phyloP scores from a whole-genome alignment of 2,888 invertebrate species.

The Agrochola litura region DNA sequence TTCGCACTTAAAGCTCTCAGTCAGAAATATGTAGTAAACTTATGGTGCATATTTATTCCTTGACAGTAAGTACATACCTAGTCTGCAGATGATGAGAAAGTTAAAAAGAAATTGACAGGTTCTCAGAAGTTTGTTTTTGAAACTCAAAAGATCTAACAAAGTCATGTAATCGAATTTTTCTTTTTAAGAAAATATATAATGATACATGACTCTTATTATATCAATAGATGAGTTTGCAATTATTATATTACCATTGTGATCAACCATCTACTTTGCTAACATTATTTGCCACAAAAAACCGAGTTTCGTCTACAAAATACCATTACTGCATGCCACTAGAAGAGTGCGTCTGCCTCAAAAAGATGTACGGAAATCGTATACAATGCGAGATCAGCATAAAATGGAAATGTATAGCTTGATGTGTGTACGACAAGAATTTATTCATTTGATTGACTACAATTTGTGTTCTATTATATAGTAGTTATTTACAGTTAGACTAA shows the following conservation, averaged over 20 bases:
- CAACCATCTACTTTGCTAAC: not conserved
- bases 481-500: too few relatives aligned
- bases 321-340: not conserved
- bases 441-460: too few relatives aligned
- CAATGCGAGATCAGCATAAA: too few relatives aligned
- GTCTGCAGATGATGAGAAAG: not conserved
- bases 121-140: not conserved
- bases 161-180: not conserved
- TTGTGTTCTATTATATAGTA: too few relatives aligned
- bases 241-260: slow-evolving; percentile 1
- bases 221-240: slow-evolving; percentile 15
- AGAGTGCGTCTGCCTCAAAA: too few relatives aligned
- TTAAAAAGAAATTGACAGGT: not conserved
- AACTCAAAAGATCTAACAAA: not conserved
- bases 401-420: too few relatives aligned
- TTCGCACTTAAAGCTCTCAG: too few relatives aligned
- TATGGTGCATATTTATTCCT: too few relatives aligned
- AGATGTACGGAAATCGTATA: too few relatives aligned
- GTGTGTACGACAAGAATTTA: too few relatives aligned
- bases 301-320: too few relatives aligned
- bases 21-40: too few relatives aligned
- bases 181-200: not conserved
- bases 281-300: not conserved
- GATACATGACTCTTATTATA: not conserved
- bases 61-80: not conserved